Base-by-base conservation (phyloP, 2,888 invertebrate genomes). In the Enchytraeus crypticus region DNA sequence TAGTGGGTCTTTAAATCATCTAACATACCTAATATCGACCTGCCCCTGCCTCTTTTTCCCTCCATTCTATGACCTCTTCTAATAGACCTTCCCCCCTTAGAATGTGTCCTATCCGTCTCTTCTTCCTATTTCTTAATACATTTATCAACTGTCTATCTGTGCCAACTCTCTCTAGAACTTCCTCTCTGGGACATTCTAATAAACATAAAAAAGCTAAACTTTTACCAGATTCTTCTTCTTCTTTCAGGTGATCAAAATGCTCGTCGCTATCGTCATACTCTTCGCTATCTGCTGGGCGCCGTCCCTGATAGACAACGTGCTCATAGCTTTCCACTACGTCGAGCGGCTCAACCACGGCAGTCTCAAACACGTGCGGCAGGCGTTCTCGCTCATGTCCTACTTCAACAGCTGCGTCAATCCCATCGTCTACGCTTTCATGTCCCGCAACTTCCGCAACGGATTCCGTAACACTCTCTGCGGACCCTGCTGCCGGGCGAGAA, bases 321-420 rank as follows among this genome's bases (percentile, higher is more conserved):
- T 87, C 26, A 85, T 84, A 2, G 82, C 86, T 0, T 86, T 84
- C 72, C 82, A 80, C 0, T 70, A 83, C 30, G 72, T 87, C 18
- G 47, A 82, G 1, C 74, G 79, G 29, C 73, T 82, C 29, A 79
- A 83, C 68, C 79, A 80, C 27, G 84, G 84, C 2, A 71, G 77
- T 26, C 74, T 83, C 57, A 85, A 85, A 70, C 84, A 85, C 66
- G 81, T 85, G 77, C 81, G 84, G 51, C 85, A 84, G 46, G 80
- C 83, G 8, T 86, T 86, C 72, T 83, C 84, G 65, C 76, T 86
- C 26, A 81, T 87, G 82, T 84, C 87, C 0, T 87, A 87, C 75
- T 84, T 85, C 72, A 87, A 87, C 79, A 86, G 86, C 71, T 87
- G 86, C 75, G 83, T 87, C 69, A 87, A 87, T 77, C 87, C 87